phyloP scores from a whole-genome alignment of 2,888 invertebrate genomes.

The Drosophila melanosoma region DNA sequence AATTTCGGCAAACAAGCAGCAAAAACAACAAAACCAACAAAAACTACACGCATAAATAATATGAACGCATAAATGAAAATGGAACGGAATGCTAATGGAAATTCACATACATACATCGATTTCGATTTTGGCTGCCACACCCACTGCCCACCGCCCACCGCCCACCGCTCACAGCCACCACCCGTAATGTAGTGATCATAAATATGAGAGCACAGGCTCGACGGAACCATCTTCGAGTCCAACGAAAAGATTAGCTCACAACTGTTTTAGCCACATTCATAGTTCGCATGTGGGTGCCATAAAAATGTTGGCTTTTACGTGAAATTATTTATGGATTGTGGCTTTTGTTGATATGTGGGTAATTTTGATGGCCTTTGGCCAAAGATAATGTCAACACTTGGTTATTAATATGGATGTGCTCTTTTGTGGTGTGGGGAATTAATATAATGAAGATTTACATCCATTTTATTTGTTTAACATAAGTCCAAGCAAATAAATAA shows the following conservation, averaged over 20 bases:
- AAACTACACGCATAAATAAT: conserved; percentile 64
- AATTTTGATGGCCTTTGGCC: conserved; percentile 17
- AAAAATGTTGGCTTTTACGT: conserved; percentile 14
- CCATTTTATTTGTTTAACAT: neutral
- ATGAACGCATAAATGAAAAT: conserved; percentile 61
- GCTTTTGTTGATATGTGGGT: conserved; percentile 6
- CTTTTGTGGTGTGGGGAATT: neutral
- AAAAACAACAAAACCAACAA: conserved; percentile 17
- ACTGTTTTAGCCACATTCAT: conserved; percentile 23
- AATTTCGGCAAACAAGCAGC: conserved; percentile 51
- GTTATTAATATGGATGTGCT: conserved; percentile 6
- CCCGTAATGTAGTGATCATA: conserved; percentile 72
- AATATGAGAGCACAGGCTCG: conserved; percentile 60
- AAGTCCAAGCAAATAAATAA: neutral
- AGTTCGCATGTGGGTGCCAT: conserved; percentile 27
- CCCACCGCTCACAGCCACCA: neutral
- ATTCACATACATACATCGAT: conserved; percentile 40
- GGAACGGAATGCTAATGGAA: conserved; percentile 54
- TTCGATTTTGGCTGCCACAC: conserved; percentile 30
- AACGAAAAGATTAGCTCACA: conserved; percentile 38
- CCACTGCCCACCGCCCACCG: conserved; percentile 2
- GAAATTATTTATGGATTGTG: conserved; percentile 30
- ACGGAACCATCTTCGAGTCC: conserved; percentile 20
- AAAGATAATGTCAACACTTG: conserved; percentile 32
- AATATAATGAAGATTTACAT: neutral